Evolutionary conservation across 2,888 invertebrate species (phyloP), one percentile per base, ranked within the genome.

Genomic region (Ceriagrion tenellum): DNA sequence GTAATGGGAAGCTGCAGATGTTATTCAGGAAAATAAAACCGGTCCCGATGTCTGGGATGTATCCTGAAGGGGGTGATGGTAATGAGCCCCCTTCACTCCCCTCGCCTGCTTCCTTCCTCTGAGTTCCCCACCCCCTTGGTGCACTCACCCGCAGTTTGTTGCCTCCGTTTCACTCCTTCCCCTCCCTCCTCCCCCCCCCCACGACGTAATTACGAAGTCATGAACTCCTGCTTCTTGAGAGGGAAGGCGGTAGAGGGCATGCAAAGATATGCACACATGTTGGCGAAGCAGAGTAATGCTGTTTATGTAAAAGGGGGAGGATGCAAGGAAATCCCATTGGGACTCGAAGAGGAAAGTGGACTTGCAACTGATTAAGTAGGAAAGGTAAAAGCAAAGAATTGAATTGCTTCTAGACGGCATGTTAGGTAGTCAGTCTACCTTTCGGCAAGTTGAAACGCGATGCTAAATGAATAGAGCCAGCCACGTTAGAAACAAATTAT

Each of bases 1-100:
- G 63, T 93, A 93, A 93, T 93, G 40, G 23, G 93, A 93, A 74
- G 69, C 93, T 74, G 93, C 93, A 93, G 69, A 69, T 93, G 93
- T 93, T 55, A 93, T 47, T 93, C 47, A 26, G n/a, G 93, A 74
- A 93, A 93, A 93, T 93, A 55, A 93, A 93, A 93, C 69, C 47
- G 69, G 95, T 88, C 88, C 81, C 47, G 30, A 88, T 47, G 95
- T 26, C n/a, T 69, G 35, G 35, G 95, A 55, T 56, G 55, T 56
- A n/a, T 95, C 30, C 16, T 56, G 35, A n/a, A 63, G 4, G 55
- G 90, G 23, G 88, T 13, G 81, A 13, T 88, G 63, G 55, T 88
- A 88, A 89, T 90, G 95, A 63, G 26, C 30, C 47, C 63, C 40
- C 59, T 18, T 13, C 47, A 20, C 35, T 35, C 35, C 47, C 55